Conservation (phyloP, 30 jellyfish, hydroid and myxozoan genomes). For the Chironex yamaguchii region DNA sequence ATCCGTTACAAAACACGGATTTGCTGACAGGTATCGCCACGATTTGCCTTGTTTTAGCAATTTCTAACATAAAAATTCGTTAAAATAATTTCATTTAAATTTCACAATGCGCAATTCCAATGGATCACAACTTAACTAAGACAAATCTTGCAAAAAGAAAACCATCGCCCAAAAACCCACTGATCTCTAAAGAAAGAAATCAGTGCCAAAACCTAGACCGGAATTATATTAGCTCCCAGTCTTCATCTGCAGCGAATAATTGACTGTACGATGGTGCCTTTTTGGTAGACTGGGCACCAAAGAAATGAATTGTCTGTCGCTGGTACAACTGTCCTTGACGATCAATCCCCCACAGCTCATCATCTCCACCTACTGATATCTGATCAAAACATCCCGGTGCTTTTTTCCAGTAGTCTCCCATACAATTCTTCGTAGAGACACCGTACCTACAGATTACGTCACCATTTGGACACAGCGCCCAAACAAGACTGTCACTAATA, state of each 20-base stretch:
- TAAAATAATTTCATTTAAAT: too few relatives aligned
- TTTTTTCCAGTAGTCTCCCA: slow-evolving; percentile 98
- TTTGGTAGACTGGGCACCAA: slow-evolving; percentile 83
- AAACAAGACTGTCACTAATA: slow-evolving; percentile 89
- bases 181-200: too few relatives aligned
- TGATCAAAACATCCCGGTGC: slow-evolving; percentile 96
- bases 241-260: slow-evolving; percentile 92
- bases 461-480: slow-evolving; percentile 98
- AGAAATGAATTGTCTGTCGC: slow-evolving; percentile 87
- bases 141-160: too few relatives aligned
- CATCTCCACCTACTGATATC: slow-evolving; percentile 91
- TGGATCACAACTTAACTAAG: too few relatives aligned
- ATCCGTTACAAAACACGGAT: too few relatives aligned
- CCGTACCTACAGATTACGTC: slow-evolving; percentile 96
- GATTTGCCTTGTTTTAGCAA: too few relatives aligned
- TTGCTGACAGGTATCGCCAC: too few relatives aligned
- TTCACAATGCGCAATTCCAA: too few relatives aligned
- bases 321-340: slow-evolving; percentile 95
- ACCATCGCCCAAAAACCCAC: too few relatives aligned
- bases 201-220: too few relatives aligned
- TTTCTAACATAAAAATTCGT: too few relatives aligned
- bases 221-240: slow-evolving; percentile 94
- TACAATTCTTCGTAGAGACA: slow-evolving; percentile 78
- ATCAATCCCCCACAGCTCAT: slow-evolving; percentile 99
- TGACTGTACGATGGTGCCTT: slow-evolving; percentile 96